phyloP scores from a whole-genome alignment of 2,888 invertebrate species.

The Leptothorax acervorum region DNA sequence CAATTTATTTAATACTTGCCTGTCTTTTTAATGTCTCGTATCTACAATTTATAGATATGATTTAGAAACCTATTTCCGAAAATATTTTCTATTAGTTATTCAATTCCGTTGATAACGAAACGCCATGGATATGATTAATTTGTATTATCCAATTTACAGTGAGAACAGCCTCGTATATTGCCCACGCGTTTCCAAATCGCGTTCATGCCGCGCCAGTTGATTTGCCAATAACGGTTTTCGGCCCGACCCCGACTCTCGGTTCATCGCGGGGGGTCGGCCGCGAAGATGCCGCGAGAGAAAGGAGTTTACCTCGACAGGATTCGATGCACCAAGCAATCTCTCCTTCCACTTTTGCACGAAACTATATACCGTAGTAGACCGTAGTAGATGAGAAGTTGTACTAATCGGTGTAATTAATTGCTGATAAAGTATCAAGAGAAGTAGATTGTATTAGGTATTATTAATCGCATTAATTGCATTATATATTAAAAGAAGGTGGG shows the following conservation, averaged over 20 bases:
- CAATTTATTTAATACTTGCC: neutral
- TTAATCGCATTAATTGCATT: slow-evolving; percentile 66
- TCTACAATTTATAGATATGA: neutral
- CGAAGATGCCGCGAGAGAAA: slow-evolving; percentile 47
- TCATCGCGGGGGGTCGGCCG: slow-evolving; percentile 20
- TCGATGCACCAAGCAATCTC: slow-evolving; percentile 76
- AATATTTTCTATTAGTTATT: neutral
- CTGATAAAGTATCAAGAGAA: slow-evolving; percentile 72
- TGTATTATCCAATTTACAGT: neutral
- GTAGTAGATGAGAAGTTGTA: slow-evolving; percentile 75
- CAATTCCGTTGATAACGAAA: neutral
- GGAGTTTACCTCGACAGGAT: slow-evolving; percentile 73
- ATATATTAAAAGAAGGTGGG: slow-evolving; percentile 55
- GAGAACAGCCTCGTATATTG: slow-evolving; percentile 40
- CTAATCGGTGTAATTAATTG: slow-evolving; percentile 76
- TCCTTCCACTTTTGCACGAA: slow-evolving; percentile 77
- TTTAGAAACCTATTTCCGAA: neutral
- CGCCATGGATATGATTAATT: neutral
- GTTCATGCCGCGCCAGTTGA: slow-evolving; percentile 33
- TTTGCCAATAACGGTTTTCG: slow-evolving; percentile 22
- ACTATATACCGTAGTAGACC: slow-evolving; percentile 74
- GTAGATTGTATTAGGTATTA: slow-evolving; percentile 75
- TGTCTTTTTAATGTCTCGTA: neutral
- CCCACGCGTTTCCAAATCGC: slow-evolving; percentile 54
- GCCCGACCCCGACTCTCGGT: slow-evolving; percentile 20